Base-by-base conservation (phyloP, 2,113 vertebrate species). In the Istiophorus platypterus region DNA sequence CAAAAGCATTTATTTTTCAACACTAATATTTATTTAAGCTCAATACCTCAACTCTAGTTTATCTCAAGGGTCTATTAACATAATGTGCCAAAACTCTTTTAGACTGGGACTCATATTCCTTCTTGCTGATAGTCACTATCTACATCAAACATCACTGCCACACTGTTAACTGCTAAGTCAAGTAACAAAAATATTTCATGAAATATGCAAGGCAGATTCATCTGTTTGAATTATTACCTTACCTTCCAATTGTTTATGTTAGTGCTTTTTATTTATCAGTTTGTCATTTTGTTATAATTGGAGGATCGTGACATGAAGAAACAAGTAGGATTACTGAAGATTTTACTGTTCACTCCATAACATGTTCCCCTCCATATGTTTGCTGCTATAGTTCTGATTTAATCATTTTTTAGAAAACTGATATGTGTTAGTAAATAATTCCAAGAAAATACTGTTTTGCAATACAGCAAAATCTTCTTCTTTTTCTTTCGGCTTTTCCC, bases 1-100 rank as follows among this genome's bases (percentile, higher is more conserved):
- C 37, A 45, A 52, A 69, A 45, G 61, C 37, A 11, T 67, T 49
- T 84, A n/a, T 75, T 65, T 81, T 87, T 83, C 57, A 81, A 58
- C 66, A 47, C 57, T 62, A 62, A 82, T 63, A 65, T 82, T 68
- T 87, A 76, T 78, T 84, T 76, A 29, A 76, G 42, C 29, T 64
- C 26, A 51, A 39, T 7, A 59, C 76, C 4, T 63, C 56, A 51
- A 0, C 1, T 11, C 18, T 24, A 34, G 41, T 67, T 58, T n/a
- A 62, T 62, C 31, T 85, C 22, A 8, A 47, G 17, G 7, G 22
- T 13, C 31, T 13, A 29, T 26, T 41, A 71, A 47, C 45, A 24
- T 26, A 15, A 51, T 6, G 0, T 24, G 26, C 39, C 4, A 42
- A 14, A 14, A 57, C 47, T 20, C 24, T 59, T 73, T 41, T 29